Percentiles rank a stretch among this genome's conserved stretches.
phyloP scores from a whole-genome alignment of 1,140 invertebrate species.

The Dendroctonus valens region DNA sequence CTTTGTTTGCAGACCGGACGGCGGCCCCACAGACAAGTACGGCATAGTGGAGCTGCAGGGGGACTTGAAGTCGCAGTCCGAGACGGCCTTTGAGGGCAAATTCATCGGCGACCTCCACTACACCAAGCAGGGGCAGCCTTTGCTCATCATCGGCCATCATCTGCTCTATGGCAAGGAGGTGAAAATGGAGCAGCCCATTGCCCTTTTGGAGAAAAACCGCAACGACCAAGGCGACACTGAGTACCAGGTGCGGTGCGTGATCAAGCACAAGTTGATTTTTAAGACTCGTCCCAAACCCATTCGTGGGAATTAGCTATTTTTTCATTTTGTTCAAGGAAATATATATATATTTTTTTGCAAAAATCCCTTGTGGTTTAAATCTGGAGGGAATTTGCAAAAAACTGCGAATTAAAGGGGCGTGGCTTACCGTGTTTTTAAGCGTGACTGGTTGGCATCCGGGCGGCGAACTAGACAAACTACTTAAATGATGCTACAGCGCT shows the following conservation, averaged over 20 bases:
- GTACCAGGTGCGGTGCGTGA: conserved; percentile 74
- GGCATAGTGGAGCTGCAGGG: conserved; percentile 84
- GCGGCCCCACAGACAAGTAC: conserved; percentile 54
- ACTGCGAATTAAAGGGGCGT: neutral
- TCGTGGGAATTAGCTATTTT: conserved; percentile 48
- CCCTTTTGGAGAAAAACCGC: conserved; percentile 69
- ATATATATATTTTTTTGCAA: neutral
- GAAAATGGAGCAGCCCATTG: conserved; percentile 80
- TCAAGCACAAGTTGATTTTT: conserved; percentile 84
- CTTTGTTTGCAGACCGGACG: conserved; percentile 10
- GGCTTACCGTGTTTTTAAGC: too few species aligned
- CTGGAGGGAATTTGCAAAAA: neutral
- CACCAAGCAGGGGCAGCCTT: conserved; percentile 69
- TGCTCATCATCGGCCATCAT: conserved; percentile 91
- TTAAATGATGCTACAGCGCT: too few species aligned
- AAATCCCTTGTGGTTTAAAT: neutral
- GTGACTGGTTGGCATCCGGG: too few species aligned
- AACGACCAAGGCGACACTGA: conserved; percentile 47
- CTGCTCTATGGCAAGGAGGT: conserved; percentile 84
- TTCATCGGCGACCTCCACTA: conserved; percentile 82
- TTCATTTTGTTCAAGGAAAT: neutral
- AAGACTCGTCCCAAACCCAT: conserved; percentile 89
- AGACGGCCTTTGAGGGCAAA: conserved; percentile 57
- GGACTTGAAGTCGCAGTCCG: conserved; percentile 68
- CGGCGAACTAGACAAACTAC: too few species aligned